Conservation (phyloP, 2,888 invertebrate genomes). For the Drosophila putrida region DNA sequence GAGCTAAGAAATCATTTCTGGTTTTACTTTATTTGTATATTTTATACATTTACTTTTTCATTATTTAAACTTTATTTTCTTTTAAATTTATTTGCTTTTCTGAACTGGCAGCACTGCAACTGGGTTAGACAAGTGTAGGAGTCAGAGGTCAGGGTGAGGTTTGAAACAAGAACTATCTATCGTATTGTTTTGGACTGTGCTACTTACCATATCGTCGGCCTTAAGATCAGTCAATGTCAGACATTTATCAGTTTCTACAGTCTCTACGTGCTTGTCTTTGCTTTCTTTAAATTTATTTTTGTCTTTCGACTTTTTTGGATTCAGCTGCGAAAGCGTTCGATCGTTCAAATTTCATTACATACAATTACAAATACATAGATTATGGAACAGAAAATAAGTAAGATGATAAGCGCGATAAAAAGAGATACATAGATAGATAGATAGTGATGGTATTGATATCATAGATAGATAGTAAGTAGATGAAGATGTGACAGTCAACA, state of each 20-base stretch:
- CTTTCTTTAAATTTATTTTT: constrained; percentile 77
- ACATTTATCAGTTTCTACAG: constrained; percentile 81
- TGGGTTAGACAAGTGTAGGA: constrained; percentile 2
- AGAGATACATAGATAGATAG: constrained; percentile 14
- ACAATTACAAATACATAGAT: constrained; percentile 49
- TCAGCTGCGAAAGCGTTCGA: constrained; percentile 74
- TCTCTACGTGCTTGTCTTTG: constrained; percentile 76
- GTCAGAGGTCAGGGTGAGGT: too few species aligned
- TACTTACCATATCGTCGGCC: constrained; percentile 84
- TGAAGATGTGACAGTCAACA: constrained; percentile 26
- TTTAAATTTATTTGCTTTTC: too few species aligned
- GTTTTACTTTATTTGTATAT: too few species aligned
- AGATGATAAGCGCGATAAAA: constrained; percentile 19
- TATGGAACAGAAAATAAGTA: constrained; percentile 16
- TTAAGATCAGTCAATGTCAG: constrained; percentile 83
- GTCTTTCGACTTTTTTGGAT: constrained; percentile 77
- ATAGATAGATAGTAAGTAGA: constrained; percentile 12
- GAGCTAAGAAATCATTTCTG: too few species aligned
- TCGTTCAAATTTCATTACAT: constrained; percentile 63
- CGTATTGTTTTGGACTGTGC: constrained; percentile 20
- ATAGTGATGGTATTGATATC: not conserved
- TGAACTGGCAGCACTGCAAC: not conserved
- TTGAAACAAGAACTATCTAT: not conserved
- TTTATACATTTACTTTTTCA: too few species aligned
- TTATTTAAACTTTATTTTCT: too few species aligned